phyloP scores from a whole-genome alignment of 2,888 invertebrate genomes.

The Lochmaea crataegi region DNA sequence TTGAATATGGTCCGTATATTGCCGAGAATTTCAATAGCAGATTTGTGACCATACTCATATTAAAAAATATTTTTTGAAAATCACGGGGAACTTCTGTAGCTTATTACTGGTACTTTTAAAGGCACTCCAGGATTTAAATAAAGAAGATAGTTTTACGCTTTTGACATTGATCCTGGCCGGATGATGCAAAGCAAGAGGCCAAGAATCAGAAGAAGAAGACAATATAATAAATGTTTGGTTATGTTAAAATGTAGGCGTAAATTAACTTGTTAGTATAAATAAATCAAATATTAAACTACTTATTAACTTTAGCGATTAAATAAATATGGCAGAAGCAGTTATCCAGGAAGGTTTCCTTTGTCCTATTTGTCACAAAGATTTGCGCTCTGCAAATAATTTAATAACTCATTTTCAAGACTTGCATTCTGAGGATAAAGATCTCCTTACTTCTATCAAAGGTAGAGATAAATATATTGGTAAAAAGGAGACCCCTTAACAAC shows the following conservation, averaged over 20 bases:
- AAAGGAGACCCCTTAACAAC: background rate
- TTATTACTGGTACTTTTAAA: no score
- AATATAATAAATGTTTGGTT: background rate
- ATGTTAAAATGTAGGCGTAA: slow-evolving; percentile 21
- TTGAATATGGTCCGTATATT: no score
- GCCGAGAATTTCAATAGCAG: no score
- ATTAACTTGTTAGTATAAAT: background rate
- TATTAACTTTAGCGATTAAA: slow-evolving; percentile 2
- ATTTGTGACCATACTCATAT: no score
- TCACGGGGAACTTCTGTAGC: no score
- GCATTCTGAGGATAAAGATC: slow-evolving; percentile 89
- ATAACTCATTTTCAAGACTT: slow-evolving; percentile 89
- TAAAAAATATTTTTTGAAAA: no score
- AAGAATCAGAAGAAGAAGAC: no score
- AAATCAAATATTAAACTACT: background rate
- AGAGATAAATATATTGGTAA: slow-evolving; percentile 46
- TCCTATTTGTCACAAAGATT: slow-evolving; percentile 92
- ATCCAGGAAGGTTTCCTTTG: slow-evolving; percentile 95
- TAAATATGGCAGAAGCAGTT: slow-evolving; percentile 49
- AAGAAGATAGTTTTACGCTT: background rate
- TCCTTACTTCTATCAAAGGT: slow-evolving; percentile 83
- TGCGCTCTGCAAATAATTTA: slow-evolving; percentile 85
- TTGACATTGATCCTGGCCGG: no score
- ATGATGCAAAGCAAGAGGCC: no score
- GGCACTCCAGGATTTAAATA: no score